Evolutionary conservation across 2,113 vertebrate species (phyloP).

Genomic region (Empidonax traillii): DNA sequence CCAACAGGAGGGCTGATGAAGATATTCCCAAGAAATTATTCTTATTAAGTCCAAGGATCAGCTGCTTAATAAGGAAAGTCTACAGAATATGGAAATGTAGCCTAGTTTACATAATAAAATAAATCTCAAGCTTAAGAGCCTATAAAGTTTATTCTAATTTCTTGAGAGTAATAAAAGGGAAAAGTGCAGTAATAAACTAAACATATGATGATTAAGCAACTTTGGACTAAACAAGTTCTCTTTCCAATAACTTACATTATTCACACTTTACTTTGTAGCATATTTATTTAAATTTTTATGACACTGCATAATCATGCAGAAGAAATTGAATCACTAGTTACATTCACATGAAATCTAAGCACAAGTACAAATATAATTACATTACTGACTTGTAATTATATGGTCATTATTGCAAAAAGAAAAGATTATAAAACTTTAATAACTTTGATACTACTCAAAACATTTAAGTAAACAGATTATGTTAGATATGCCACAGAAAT

Average conservation of each 20-base stretch:
- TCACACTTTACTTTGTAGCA: slow-evolving; percentile 8
- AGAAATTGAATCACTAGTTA: slow-evolving; percentile 36
- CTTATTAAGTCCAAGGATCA: neutral
- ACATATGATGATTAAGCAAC: slow-evolving; percentile 30
- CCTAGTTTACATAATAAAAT: neutral
- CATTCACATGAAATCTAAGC: neutral
- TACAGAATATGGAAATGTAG: neutral
- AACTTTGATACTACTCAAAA: neutral
- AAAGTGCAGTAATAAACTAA: slow-evolving; percentile 16
- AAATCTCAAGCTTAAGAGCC: slow-evolving; percentile 4
- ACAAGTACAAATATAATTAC: slow-evolving; percentile 9
- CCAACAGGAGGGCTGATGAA: neutral
- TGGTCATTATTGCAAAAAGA: neutral
- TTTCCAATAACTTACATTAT: slow-evolving; percentile 15
- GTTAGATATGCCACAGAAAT: neutral
- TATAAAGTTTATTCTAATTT: slow-evolving; percentile 25
- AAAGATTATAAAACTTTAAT: neutral
- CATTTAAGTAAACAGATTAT: neutral
- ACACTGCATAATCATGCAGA: neutral
- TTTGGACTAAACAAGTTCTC: neutral
- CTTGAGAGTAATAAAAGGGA: slow-evolving; percentile 25
- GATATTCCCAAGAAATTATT: neutral
- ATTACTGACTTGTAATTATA: neutral
- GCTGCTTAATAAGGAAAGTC: neutral
- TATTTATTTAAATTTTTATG: slow-evolving; percentile 51